phyloP scores from a whole-genome alignment of 2,113 vertebrate genomes.

The Halichoeres trimaculatus region DNA sequence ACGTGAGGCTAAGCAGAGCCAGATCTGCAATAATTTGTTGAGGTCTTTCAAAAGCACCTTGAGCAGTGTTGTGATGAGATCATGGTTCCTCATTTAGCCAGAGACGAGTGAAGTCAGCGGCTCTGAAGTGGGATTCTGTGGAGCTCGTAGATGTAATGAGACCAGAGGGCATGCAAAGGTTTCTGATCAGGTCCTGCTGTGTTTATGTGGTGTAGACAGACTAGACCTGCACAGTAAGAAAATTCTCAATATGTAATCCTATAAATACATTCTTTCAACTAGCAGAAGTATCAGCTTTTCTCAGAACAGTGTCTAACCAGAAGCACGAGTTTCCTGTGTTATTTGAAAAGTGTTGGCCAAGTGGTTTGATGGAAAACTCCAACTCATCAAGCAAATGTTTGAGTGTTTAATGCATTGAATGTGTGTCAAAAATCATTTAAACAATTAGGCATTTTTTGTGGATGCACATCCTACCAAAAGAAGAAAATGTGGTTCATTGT shows the following conservation, averaged over 20 bases:
- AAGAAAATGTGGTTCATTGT: no score
- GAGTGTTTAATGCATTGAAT: no score
- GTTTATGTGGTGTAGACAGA: not conserved
- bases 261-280: no score
- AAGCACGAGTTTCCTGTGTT: no score
- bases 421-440: no score
- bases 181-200: not conserved
- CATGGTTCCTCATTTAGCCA: slow-evolving; percentile 35
- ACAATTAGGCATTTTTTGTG: no score
- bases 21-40: slow-evolving; percentile 38
- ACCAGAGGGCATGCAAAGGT: not conserved
- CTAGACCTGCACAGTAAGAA: not conserved
- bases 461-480: no score
- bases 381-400: no score
- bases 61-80: slow-evolving; percentile 51
- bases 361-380: no score
- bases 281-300: no score
- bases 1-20: slow-evolving; percentile 36
- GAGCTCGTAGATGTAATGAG: slow-evolving; percentile 5
- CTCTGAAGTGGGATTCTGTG: slow-evolving; percentile 16
- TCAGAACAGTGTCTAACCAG: no score
- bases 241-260: not conserved
- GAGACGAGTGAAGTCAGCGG: slow-evolving; percentile 27
- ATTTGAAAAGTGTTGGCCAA: not conserved
- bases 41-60: slow-evolving; percentile 39